Evolutionary conservation across 2,797 vertebrate genomes (phyloP).

Genomic region (Australoheros facetus): DNA sequence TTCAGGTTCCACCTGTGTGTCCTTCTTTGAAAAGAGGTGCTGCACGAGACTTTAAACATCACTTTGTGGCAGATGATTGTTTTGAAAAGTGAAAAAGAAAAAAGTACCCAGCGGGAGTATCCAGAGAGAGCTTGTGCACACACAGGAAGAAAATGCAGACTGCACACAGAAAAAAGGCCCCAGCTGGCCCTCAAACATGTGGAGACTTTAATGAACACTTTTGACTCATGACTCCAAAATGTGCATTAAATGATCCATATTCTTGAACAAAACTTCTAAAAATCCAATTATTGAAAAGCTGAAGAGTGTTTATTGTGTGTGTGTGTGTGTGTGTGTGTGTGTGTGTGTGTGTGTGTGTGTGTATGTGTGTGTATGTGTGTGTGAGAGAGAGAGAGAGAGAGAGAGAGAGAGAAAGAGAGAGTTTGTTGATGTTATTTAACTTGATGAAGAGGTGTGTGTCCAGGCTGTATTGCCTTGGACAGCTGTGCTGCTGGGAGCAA

Average conservation of each 20-base stretch:
- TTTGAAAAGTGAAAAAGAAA: neutral
- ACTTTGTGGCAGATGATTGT: neutral
- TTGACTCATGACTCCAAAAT: neutral
- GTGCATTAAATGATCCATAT: neutral
- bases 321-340: constrained; percentile 3
- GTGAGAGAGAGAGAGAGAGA: neutral
- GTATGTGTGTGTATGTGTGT: neutral
- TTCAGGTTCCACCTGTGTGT: no score
- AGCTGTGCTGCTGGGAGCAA: constrained; percentile 65
- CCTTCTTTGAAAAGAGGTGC: neutral
- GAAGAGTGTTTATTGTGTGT: neutral
- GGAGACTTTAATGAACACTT: neutral
- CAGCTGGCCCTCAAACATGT: neutral
- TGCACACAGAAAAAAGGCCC: neutral
- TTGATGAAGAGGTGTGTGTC: constrained; percentile 71
- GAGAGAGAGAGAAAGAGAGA: neutral
- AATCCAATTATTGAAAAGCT: neutral
- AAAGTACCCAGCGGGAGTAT: neutral
- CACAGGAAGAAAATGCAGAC: neutral
- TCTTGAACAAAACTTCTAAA: neutral
- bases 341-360: constrained; percentile 8
- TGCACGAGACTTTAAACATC: neutral
- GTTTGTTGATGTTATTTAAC: constrained; percentile 46
- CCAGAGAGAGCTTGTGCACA: neutral
- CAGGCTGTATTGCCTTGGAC: constrained; percentile 55